A percentile compares a stretch with the other conserved stretches of the same genome.
phyloP scores from a whole-genome alignment of 2,113 vertebrate species.

The Chinchilla lanigera region DNA sequence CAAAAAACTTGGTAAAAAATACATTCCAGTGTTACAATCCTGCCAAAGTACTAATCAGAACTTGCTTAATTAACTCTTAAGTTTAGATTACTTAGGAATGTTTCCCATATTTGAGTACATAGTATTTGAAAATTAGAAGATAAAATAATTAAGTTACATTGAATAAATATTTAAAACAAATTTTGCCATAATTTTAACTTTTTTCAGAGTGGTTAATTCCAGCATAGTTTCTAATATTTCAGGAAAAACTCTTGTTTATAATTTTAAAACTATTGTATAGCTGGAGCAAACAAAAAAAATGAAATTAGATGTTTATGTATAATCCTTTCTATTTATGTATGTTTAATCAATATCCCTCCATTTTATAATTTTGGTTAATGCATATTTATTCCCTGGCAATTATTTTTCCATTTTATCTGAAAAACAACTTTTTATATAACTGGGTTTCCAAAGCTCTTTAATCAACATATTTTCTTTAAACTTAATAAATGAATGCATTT shows the following conservation, averaged over 20 bases:
- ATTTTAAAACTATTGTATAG: neutral
- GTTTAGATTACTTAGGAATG: neutral
- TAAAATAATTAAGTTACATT: neutral
- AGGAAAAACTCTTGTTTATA: too few species aligned
- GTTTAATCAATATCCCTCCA: neutral
- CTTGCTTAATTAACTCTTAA: neutral
- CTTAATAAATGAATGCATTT: neutral
- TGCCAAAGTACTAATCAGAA: neutral
- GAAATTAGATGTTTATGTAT: neutral
- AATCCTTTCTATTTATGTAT: neutral
- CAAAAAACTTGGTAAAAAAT: neutral
- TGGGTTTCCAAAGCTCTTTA: neutral
- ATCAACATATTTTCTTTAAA: neutral
- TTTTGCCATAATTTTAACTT: neutral
- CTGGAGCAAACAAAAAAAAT: neutral
- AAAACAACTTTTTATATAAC: neutral
- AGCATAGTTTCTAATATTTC: neutral
- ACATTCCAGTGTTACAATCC: neutral
- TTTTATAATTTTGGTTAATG: neutral
- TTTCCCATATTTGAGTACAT: neutral
- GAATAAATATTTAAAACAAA: neutral
- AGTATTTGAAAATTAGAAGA: neutral
- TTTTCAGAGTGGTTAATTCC: neutral
- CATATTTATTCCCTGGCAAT: neutral
- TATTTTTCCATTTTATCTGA: neutral